Conservation (phyloP, 2,113 vertebrate species). For the Callionymus lyra region DNA sequence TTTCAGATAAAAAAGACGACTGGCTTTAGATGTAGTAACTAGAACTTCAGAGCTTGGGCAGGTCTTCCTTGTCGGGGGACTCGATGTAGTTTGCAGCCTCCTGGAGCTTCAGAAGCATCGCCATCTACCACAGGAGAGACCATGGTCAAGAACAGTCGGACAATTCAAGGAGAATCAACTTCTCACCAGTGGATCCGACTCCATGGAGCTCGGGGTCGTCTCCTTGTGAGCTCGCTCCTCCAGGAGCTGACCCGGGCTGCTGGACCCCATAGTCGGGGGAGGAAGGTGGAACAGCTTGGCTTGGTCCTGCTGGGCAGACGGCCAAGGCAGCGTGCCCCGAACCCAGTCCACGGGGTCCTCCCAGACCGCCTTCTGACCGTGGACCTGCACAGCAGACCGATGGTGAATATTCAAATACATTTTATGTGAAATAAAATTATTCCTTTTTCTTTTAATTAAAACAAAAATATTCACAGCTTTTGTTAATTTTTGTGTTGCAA, state of each 20-base stretch:
- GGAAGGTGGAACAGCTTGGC: constrained; percentile 93
- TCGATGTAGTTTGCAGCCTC: constrained; percentile 97
- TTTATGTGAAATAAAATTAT: too few species aligned
- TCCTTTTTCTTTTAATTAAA: too few species aligned
- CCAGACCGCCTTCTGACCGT: constrained; percentile 93
- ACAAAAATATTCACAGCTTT: too few species aligned
- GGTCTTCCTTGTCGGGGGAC: constrained; percentile 91
- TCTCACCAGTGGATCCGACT: constrained; percentile 89
- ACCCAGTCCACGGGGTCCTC: constrained; percentile 98
- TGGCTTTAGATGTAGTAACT: too few species aligned
- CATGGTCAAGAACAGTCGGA: neutral
- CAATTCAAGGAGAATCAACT: too few species aligned
- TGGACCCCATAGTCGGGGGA: constrained; percentile 78
- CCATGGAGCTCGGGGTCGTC: constrained; percentile 84
- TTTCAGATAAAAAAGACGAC: too few species aligned
- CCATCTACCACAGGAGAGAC: constrained; percentile 74
- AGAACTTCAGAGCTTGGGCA: constrained; percentile 69
- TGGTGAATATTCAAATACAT: too few species aligned
- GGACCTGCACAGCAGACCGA: constrained; percentile 68
- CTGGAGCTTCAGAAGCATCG: constrained; percentile 97
- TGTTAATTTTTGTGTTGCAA: too few species aligned
- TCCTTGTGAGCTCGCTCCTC: constrained; percentile 84
- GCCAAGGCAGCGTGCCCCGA: constrained; percentile 92
- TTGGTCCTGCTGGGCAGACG: constrained; percentile 91
- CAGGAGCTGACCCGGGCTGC: constrained; percentile 72